phyloP scores from a whole-genome alignment of 1,140 invertebrate genomes.

The Neodiprion virginianus region DNA sequence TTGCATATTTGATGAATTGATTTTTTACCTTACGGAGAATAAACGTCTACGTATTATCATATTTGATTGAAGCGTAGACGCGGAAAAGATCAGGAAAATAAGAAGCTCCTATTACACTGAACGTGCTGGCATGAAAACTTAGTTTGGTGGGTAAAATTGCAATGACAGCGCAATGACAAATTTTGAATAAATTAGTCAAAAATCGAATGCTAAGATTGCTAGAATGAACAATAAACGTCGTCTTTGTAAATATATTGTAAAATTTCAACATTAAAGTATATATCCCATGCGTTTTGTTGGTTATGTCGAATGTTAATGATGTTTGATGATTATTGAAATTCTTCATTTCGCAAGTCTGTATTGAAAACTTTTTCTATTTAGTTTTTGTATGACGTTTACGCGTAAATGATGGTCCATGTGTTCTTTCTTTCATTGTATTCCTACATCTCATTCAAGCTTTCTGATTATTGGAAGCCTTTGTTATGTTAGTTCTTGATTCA shows the following conservation, averaged over 20 bases:
- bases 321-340: too few relatives aligned
- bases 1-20: too few relatives aligned
- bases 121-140: background rate
- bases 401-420: too few relatives aligned
- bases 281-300: too few relatives aligned
- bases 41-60: background rate
- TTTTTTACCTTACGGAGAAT: background rate
- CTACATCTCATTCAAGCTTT: too few relatives aligned
- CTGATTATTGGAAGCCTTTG: too few relatives aligned
- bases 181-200: background rate
- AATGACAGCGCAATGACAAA: background rate
- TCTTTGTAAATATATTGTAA: too few relatives aligned
- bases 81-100: background rate
- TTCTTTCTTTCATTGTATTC: too few relatives aligned
- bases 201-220: background rate
- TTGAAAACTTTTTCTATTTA: background rate
- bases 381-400: too few relatives aligned
- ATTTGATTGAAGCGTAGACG: background rate
- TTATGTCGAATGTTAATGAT: too few relatives aligned
- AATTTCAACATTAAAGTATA: too few relatives aligned
- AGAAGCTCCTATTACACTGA: background rate
- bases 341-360: background rate
- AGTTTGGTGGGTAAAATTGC: background rate
- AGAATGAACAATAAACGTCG: background rate
- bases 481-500: background rate